Evolutionary conservation across 1,140 invertebrate species (phyloP).

Genomic region (Antheraea pernyi): DNA sequence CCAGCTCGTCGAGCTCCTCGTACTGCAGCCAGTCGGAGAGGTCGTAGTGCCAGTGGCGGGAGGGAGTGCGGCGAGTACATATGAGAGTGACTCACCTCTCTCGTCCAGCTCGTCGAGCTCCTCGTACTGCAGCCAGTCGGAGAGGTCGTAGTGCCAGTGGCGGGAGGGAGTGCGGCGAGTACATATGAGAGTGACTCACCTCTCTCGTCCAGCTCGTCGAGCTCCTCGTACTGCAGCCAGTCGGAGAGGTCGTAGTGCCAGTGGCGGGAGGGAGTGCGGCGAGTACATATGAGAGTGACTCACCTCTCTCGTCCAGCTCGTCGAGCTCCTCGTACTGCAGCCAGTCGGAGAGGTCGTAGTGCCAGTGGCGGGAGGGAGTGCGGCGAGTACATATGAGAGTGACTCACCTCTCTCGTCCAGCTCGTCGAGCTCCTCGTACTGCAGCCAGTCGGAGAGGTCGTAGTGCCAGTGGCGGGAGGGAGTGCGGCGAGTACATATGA

Average conservation of each 20-base stretch:
- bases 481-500: constrained; percentile 81
- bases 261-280: constrained; percentile 89
- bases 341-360: constrained; percentile 88
- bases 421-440: constrained; percentile 92
- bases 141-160: constrained; percentile 60
- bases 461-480: constrained; percentile 94
- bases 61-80: constrained; percentile 84
- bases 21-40: too few relatives aligned
- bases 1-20: constrained; percentile 95
- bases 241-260: constrained; percentile 95
- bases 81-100: constrained; percentile 81
- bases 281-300: too few relatives aligned
- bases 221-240: constrained; percentile 92
- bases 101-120: constrained; percentile 96
- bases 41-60: constrained; percentile 93
- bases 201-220: constrained; percentile 95
- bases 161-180: too few relatives aligned
- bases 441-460: constrained; percentile 57
- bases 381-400: neutral
- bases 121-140: constrained; percentile 96
- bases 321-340: constrained; percentile 96
- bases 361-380: too few relatives aligned
- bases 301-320: constrained; percentile 94
- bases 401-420: constrained; percentile 90
- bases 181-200: constrained; percentile 75